Evolutionary conservation across 1,140 invertebrate species (phyloP).

Genomic region (Frieseomelitta varia): DNA sequence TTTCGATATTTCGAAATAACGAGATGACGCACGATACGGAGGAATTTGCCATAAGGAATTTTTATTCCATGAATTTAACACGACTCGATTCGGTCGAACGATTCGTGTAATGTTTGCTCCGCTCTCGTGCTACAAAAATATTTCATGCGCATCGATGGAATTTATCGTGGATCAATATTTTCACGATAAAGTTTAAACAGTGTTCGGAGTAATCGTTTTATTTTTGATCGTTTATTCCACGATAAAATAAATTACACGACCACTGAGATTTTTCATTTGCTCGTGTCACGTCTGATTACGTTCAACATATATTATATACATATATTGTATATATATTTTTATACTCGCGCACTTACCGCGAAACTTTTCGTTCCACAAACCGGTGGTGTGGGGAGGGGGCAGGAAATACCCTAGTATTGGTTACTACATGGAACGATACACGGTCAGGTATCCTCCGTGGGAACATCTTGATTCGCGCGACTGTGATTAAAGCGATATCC

Average conservation of each 20-base stretch:
- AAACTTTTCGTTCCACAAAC: neutral
- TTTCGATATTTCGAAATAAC: neutral
- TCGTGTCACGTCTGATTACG: neutral
- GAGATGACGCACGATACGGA: neutral
- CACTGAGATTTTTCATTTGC: neutral
- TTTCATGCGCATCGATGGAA: neutral
- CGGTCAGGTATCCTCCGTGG: neutral
- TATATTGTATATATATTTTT: neutral
- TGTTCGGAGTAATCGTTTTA: constrained; percentile 8
- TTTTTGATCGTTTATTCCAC: neutral
- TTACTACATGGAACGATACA: neutral
- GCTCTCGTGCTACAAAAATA: neutral
- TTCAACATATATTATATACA: neutral
- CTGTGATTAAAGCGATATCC: constrained; percentile 35
- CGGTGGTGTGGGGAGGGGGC: neutral
- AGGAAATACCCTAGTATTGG: neutral
- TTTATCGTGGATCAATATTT: constrained; percentile 36
- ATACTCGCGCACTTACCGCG: neutral
- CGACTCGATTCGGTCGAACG: neutral
- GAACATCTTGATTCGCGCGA: neutral
- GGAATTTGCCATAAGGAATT: neutral
- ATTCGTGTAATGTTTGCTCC: neutral
- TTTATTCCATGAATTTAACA: neutral
- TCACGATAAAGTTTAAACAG: neutral
- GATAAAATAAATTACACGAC: neutral